These are phyloP conservation scores for Gavia stellata DNA, from an alignment of 2,113 vertebrate species.

Conservation along the genomic window DNA sequence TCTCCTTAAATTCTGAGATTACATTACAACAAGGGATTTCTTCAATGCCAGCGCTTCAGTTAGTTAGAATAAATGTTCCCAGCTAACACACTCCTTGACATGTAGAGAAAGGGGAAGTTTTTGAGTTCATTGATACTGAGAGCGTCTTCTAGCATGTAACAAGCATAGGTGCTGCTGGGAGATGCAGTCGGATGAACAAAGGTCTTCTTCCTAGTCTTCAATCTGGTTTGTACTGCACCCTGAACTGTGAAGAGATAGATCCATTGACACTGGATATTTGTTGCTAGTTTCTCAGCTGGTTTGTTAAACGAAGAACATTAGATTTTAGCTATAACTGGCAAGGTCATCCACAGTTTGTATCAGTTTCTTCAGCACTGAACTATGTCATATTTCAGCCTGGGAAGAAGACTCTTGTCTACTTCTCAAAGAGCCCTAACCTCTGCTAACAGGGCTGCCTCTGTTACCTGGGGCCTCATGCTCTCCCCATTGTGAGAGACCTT, in stretches of 20 bases:
- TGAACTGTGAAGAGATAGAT: neutral
- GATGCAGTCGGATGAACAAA: neutral
- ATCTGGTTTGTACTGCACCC: neutral
- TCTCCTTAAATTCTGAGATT: neutral
- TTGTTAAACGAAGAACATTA: neutral
- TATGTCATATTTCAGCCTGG: neutral
- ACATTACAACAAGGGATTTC: neutral
- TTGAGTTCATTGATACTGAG: neutral
- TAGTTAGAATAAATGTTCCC: neutral
- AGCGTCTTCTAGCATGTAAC: neutral
- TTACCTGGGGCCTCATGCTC: neutral
- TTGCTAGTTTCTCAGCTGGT: neutral
- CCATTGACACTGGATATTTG: neutral
- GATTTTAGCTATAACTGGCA: neutral
- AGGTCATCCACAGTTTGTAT: neutral
- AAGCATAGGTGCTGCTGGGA: neutral
- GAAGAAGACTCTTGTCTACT: neutral
- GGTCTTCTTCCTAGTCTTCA: neutral
- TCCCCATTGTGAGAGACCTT: neutral
- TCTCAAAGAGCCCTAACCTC: neutral
- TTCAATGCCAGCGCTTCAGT: neutral
- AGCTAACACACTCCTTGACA: neutral
- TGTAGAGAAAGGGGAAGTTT: neutral
- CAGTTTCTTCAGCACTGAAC: neutral
- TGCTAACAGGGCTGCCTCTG: accelerated